phyloP scores from a whole-genome alignment of 2,888 invertebrate species.

The Callinectes sapidus region DNA sequence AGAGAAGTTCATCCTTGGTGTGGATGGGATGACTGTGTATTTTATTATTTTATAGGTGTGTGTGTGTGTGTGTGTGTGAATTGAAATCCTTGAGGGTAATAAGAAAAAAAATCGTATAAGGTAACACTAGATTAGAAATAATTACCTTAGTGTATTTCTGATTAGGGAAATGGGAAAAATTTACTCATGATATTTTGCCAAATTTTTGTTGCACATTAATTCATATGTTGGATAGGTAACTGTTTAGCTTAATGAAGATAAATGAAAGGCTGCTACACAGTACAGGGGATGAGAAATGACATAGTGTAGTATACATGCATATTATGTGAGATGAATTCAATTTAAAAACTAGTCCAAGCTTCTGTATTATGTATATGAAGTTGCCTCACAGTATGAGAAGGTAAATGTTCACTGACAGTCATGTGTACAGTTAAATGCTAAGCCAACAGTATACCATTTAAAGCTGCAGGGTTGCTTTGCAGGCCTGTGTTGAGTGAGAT shows the following conservation, averaged over 20 bases:
- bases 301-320: neutral
- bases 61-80: neutral
- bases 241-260: neutral
- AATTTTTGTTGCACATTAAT: neutral
- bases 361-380: neutral
- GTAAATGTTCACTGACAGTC: neutral
- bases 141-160: neutral
- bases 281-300: neutral
- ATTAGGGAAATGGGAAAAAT: neutral
- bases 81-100: no score
- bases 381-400: neutral
- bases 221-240: neutral
- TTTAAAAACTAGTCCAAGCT: neutral
- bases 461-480: neutral
- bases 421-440: neutral
- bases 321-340: neutral
- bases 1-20: neutral
- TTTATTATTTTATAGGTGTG: neutral
- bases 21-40: neutral
- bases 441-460: neutral
- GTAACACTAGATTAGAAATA: neutral
- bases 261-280: neutral
- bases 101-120: neutral
- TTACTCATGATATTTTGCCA: neutral
- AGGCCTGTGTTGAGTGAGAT: neutral